A percentile compares a stretch with the other conserved stretches of the same genome.
Evolutionary conservation across 2,113 vertebrate species (phyloP).

Genomic region (Platysternon megacephalum): DNA sequence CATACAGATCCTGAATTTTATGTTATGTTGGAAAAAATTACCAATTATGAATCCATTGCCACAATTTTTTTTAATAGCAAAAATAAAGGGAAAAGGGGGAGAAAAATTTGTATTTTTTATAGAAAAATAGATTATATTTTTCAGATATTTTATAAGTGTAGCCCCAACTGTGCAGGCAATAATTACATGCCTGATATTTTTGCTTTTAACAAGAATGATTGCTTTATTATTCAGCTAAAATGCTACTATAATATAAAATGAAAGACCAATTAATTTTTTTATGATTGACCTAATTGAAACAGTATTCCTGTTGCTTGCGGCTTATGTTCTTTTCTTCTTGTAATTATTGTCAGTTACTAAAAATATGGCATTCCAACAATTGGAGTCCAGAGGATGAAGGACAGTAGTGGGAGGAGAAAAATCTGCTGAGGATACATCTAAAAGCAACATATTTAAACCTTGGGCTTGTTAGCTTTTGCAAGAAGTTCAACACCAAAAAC

Average conservation of each 20-base stretch:
- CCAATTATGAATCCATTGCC: neutral
- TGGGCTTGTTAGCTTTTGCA: neutral
- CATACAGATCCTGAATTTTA: neutral
- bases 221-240: neutral
- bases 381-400: conserved; percentile 17
- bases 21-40: neutral
- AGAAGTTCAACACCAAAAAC: neutral
- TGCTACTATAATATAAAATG: neutral
- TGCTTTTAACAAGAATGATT: neutral
- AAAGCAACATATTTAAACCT: neutral
- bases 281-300: neutral
- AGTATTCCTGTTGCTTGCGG: conserved; percentile 3
- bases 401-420: neutral
- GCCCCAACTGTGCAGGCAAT: neutral
- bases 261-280: neutral
- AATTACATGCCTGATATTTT: neutral
- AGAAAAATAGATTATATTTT: neutral
- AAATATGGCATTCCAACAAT: neutral
- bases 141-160: neutral
- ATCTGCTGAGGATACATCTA: neutral
- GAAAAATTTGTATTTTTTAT: neutral
- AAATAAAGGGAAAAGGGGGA: neutral
- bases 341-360: conserved; percentile 1
- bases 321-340: neutral
- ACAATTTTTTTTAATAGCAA: neutral